Base-by-base conservation (phyloP, 2,888 invertebrate species). In the Stegophylla sp. region DNA sequence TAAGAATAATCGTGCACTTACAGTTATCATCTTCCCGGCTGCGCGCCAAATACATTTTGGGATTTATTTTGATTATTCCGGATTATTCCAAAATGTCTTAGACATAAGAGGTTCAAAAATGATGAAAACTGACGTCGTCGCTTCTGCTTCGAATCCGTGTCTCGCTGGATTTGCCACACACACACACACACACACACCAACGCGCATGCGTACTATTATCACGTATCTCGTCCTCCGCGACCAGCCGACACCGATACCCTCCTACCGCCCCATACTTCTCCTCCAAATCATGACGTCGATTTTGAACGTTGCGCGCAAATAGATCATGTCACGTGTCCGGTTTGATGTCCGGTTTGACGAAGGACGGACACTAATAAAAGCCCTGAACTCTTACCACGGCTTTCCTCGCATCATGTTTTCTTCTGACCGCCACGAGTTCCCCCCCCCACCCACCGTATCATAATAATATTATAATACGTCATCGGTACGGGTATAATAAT, bases 251-350 rank as follows among this genome's bases (percentile, higher is more conserved):
- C 34, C 34, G 34, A 34, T 34, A n/a, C n/a, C n/a, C 34, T 34
- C 34, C 34, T n/a, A 34, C 7, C 34, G 34, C 7, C 7, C 34
- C 34, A 34, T 34, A 34, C 34, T 34, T 7, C 34, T 34, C 34
- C 34, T 3, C 34, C 34, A 34, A 34, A 15, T 26, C 1, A 23
- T 23, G 26, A 13, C 17, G 23, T 13, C 34, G 17, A 9, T 45
- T 77, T 67, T 26, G 66, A 56, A 66, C n/a, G 67, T 67, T 45
- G 76, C 59, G 15, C 67, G 53, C 51, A 67, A 76, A 76, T 56
- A 67, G 67, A 77, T 67, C 67, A 77, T 43, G 77, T 59, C 77
- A 67, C 45, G 23, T 69, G 67, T 67, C 76, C 34, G 34, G 34
- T 34, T 34, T 34, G n/a, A n/a, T n/a, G 76, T 59, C 56, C 28